phyloP scores from a whole-genome alignment of 2,113 vertebrate species.

The Phoenicopterus ruber region DNA sequence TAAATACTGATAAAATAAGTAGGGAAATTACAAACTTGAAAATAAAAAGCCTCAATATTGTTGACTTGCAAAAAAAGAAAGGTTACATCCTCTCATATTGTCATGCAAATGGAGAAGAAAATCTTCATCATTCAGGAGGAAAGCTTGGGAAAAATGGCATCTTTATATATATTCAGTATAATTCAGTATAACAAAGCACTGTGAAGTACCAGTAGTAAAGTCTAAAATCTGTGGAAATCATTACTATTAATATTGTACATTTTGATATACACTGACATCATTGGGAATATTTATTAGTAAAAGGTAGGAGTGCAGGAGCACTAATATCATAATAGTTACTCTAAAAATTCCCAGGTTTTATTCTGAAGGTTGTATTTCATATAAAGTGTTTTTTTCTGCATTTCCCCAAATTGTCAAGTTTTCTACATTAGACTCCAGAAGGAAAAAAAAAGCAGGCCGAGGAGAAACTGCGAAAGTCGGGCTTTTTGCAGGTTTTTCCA shows the following conservation, averaged over 20 bases:
- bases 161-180: not conserved
- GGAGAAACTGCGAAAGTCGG: not conserved
- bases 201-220: not conserved
- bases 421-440: not conserved
- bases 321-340: not conserved
- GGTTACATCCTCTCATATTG: not conserved
- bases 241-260: not conserved
- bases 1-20: slow-evolving; percentile 9
- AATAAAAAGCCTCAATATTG: slow-evolving; percentile 21
- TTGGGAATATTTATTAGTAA: slow-evolving; percentile 1
- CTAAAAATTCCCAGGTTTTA: not conserved
- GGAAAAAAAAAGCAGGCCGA: not conserved
- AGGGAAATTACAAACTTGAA: slow-evolving; percentile 28
- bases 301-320: not conserved
- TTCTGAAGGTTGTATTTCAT: not conserved
- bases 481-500: not conserved
- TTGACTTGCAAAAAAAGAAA: not conserved
- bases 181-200: slow-evolving; percentile 13
- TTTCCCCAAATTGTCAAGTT: not conserved
- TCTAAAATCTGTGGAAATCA: not conserved
- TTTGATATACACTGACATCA: not conserved
- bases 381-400: not conserved
- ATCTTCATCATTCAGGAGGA: not conserved
- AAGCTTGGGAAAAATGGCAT: not conserved
- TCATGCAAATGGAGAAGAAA: slow-evolving; percentile 23